Percentiles rank a stretch among this genome's conserved stretches.
Conservation (phyloP, 23 tunicate genomes). For the Trididemnum nubilum region DNA sequence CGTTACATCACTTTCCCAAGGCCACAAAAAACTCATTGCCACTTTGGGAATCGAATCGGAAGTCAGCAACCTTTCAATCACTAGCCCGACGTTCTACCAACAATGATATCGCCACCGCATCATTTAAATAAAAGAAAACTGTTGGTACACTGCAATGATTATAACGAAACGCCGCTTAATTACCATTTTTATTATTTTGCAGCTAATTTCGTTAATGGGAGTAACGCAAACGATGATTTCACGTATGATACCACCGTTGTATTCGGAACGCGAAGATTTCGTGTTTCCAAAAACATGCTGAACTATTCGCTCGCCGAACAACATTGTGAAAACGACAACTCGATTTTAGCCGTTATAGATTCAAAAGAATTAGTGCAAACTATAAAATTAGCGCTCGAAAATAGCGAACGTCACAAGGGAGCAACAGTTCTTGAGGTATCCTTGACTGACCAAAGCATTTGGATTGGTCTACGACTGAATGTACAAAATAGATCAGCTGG, state of each 20-base stretch:
- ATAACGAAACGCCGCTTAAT: no score
- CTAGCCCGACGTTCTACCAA: no score
- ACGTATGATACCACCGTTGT: background rate
- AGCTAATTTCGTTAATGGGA: no score
- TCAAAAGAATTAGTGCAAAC: background rate
- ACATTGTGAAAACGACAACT: conserved; percentile 9
- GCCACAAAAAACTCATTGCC: no score
- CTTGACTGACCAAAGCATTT: conserved; percentile 6
- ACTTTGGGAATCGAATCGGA: no score
- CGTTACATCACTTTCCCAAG: no score
- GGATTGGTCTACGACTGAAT: conserved; percentile 26
- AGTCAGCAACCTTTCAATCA: no score
- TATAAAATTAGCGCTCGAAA: background rate
- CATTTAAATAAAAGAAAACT: no score
- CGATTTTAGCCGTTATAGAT: conserved; percentile 19
- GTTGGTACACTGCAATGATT: no score
- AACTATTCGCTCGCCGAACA: background rate
- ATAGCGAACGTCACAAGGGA: background rate
- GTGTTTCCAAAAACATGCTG: conserved; percentile 8
- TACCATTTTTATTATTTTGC: no score
- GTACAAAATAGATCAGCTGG: background rate
- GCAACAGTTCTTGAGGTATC: background rate
- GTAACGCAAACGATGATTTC: no score
- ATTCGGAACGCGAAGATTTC: background rate
- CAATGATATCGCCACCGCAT: no score